phyloP scores from a whole-genome alignment of 1,140 invertebrate species.

The Agrilus planipennis region DNA sequence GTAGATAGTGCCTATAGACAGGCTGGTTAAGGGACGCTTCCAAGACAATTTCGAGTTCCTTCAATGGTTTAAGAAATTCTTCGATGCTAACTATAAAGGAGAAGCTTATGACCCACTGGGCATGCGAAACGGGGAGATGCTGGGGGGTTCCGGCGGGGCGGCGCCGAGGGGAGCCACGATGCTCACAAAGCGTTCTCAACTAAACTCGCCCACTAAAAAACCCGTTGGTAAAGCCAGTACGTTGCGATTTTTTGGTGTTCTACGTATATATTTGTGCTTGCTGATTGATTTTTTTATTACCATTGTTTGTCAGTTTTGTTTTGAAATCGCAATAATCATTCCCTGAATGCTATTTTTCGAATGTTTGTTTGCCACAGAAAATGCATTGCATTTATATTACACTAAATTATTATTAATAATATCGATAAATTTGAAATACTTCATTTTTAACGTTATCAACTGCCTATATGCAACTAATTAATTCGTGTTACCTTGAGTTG shows the following conservation, averaged over 20 bases:
- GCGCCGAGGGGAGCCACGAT: slow-evolving; percentile 42
- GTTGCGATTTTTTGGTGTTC: slow-evolving; percentile 6
- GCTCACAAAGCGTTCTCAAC: slow-evolving; percentile 34
- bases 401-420: too few species aligned
- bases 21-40: slow-evolving; percentile 86
- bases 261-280: too few species aligned
- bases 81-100: slow-evolving; percentile 94
- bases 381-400: too few species aligned
- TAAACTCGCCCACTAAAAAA: slow-evolving; percentile 39
- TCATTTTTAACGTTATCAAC: too few species aligned
- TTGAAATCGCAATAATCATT: slow-evolving; percentile 9
- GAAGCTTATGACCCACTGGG: slow-evolving; percentile 81
- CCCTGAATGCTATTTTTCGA: not conserved
- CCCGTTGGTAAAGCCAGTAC: slow-evolving; percentile 38
- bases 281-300: slow-evolving; percentile 12
- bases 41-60: slow-evolving; percentile 99
- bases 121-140: slow-evolving; percentile 68
- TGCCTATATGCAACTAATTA: too few species aligned
- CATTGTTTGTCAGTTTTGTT: slow-evolving; percentile 6
- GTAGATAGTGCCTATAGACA: slow-evolving; percentile 79
- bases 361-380: too few species aligned
- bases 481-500: too few species aligned
- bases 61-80: slow-evolving; percentile 99
- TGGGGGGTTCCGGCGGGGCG: slow-evolving; percentile 57
- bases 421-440: too few species aligned